These are phyloP conservation scores for Tachystola acroxantha DNA, from an alignment of 2,888 invertebrate genomes.

Conservation along the genomic window DNA sequence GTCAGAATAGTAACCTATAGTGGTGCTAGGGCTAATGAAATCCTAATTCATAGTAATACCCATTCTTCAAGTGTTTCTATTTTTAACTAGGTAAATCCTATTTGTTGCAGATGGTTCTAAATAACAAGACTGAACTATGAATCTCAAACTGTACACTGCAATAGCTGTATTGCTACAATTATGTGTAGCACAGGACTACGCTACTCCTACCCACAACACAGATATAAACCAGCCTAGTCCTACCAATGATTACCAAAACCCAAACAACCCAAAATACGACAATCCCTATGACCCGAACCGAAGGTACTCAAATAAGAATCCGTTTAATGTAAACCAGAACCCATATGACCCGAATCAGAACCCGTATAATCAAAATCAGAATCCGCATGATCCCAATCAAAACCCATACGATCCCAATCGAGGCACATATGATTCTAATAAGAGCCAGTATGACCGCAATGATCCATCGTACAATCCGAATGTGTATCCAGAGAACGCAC, in stretches of 20 bases:
- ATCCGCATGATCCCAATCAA: conserved; percentile 17
- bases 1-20: no score
- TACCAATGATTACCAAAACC: conserved; percentile 50
- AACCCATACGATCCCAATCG: conserved; percentile 13
- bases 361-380: conserved; percentile 36
- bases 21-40: no score
- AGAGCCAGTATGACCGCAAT: conserved; percentile 11
- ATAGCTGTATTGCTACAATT: conserved; percentile 36
- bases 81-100: conserved; percentile 1
- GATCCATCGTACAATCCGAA: conserved; percentile 26
- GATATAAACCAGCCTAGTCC: conserved; percentile 44
- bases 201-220: conserved; percentile 53
- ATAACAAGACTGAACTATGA: conserved; percentile 62
- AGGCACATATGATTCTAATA: conserved; percentile 11
- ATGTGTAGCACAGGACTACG: conserved; percentile 55
- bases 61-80: not conserved
- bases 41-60: no score
- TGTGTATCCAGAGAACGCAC: conserved; percentile 42
- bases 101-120: conserved; percentile 12
- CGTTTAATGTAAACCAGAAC: conserved; percentile 24
- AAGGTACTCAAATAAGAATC: conserved; percentile 37
- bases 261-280: conserved; percentile 49
- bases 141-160: conserved; percentile 44
- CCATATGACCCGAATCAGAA: conserved; percentile 21
- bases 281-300: conserved; percentile 58